phyloP scores from a whole-genome alignment of 2,113 vertebrate species.

The Ctenodactylus gundi region DNA sequence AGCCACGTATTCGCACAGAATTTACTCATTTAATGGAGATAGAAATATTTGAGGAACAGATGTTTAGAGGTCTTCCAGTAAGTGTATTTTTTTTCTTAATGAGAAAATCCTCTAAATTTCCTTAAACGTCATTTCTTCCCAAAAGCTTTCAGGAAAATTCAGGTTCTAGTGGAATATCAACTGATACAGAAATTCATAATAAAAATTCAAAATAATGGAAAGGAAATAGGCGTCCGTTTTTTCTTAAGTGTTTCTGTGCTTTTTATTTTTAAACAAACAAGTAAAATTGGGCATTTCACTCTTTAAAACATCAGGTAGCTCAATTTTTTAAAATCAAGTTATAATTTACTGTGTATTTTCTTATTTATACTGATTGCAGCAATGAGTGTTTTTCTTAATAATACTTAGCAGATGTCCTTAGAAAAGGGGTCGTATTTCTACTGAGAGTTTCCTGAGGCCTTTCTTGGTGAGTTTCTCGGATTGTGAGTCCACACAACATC shows the following conservation, averaged over 20 bases:
- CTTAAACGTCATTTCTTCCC: background rate
- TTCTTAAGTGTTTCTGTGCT: background rate
- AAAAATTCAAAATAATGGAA: background rate
- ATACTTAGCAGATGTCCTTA: background rate
- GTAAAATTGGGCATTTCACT: background rate
- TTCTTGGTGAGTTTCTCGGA: background rate
- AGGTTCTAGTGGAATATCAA: background rate
- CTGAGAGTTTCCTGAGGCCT: background rate
- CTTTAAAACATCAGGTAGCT: background rate
- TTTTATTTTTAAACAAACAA: constrained; percentile 33
- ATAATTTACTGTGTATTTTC: background rate
- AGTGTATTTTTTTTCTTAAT: background rate
- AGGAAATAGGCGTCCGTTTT: background rate
- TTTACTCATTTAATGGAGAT: constrained; percentile 5
- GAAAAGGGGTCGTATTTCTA: background rate
- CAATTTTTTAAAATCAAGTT: background rate
- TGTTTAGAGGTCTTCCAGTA: background rate
- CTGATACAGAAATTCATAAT: background rate
- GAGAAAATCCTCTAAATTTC: background rate
- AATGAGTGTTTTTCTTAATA: background rate
- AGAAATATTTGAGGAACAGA: background rate
- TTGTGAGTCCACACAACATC: background rate
- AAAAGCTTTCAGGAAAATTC: constrained; percentile 12
- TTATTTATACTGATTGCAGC: background rate
- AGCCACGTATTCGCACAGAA: background rate